A percentile compares a stretch with the other conserved stretches of the same genome.
phyloP scores from a whole-genome alignment of 2,888 invertebrate genomes.

The Melinaea marsaeus region DNA sequence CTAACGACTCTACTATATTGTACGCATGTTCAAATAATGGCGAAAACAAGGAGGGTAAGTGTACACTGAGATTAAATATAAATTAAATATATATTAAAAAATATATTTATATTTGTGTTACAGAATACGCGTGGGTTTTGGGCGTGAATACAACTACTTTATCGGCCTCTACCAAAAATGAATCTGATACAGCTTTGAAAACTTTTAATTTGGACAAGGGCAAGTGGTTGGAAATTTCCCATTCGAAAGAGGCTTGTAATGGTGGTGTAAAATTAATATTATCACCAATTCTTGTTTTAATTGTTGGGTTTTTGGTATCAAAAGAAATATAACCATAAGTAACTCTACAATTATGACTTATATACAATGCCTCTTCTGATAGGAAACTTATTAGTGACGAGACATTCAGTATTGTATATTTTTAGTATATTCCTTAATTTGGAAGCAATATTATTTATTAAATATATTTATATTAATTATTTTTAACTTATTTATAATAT shows the following conservation, averaged over 20 bases:
- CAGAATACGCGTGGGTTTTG: background rate
- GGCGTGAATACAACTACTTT: background rate
- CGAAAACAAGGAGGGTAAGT: too few species aligned
- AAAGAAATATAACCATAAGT: background rate
- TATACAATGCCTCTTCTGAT: too few species aligned
- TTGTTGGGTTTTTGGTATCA: background rate
- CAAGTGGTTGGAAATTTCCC: background rate
- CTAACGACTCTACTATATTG: too few species aligned
- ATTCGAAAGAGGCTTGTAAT: background rate
- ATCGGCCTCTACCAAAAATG: background rate
- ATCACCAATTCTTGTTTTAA: background rate
- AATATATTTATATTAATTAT: too few species aligned
- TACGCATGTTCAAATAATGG: too few species aligned
- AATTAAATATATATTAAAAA: background rate
- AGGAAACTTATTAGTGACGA: too few species aligned
- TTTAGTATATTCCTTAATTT: too few species aligned
- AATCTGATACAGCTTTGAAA: background rate
- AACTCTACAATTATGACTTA: too few species aligned
- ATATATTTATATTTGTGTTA: background rate
- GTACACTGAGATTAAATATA: too few species aligned
- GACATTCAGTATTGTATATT: too few species aligned
- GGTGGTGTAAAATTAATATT: background rate
- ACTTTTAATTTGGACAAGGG: background rate
- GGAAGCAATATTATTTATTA: too few species aligned
- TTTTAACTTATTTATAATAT: too few species aligned